Evolutionary conservation across 2,888 invertebrate species (phyloP), one percentile per base, ranked within the genome.

Genomic region (Amaurobius ferox): DNA sequence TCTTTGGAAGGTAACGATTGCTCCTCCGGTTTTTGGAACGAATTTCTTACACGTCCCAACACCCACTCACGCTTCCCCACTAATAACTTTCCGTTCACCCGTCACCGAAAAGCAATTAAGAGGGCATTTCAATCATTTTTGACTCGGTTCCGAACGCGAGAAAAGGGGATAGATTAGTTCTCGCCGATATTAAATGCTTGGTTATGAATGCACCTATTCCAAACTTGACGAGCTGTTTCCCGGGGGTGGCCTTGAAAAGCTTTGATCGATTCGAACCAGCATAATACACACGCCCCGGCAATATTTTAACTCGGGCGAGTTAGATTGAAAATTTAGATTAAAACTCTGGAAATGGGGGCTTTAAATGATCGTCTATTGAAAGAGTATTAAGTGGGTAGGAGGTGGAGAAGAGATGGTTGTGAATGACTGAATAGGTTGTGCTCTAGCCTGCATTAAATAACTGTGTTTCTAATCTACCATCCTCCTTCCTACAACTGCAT

Each of bases 301-400:
- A 44, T 44, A 44, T 44, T 44, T 44, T 44, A 44, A 44, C 55
- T 5, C 5, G 55, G 55, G 23, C 55, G 55, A 55, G 23, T 55
- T 55, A 55, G 55, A 55, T 55, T 55, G 55, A 23, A 55, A 55
- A 55, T 55, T 55, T 55, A 55, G 55, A 55, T 55, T 55, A 55
- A n/a, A 23, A 55, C 55, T 19, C 23, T 55, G 5, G 23, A 7
- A 55, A 55, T 23, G 55, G 55, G 35, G 44, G 55, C 11, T 55
- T 55, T 55, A 19, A 55, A 23, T 55, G 55, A 55, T 55, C 55
- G 55, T 23, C 23, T 55, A 55, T 55, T 55, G 23, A 23, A 23
- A 23, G 55, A 11, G 55, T 55, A 55, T 55, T 55, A 55, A 55
- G 3, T 55, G 55, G 3, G 16, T 13, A 23, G 55, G 2, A 19